These are phyloP conservation scores for Diaphora mendica DNA, from an alignment of 2,888 invertebrate genomes.

Conservation along the genomic window DNA sequence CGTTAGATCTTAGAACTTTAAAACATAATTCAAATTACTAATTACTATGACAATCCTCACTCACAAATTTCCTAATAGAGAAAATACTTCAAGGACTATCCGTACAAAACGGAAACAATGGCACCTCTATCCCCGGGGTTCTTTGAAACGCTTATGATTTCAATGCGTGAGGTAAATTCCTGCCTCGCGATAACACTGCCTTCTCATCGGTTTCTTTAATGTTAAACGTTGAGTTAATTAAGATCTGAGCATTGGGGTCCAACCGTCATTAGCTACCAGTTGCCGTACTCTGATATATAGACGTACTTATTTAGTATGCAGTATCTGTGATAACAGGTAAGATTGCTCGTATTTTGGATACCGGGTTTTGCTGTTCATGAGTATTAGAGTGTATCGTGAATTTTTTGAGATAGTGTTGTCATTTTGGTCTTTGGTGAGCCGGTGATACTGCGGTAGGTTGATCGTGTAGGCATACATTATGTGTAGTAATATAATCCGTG, in stretches of 20 bases:
- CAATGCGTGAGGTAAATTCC: slow-evolving; percentile 81
- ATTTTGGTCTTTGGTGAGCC: neutral
- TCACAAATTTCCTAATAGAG: neutral
- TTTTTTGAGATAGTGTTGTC: slow-evolving; percentile 12
- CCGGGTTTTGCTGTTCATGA: slow-evolving; percentile 11
- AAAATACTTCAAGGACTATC: slow-evolving; percentile 20
- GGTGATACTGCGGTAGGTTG: neutral
- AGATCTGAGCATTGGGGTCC: slow-evolving; percentile 66
- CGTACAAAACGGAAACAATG: slow-evolving; percentile 14
- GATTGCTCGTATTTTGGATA: slow-evolving; percentile 2
- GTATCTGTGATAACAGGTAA: slow-evolving; percentile 18
- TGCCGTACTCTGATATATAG: slow-evolving; percentile 41
- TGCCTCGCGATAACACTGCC: slow-evolving; percentile 56
- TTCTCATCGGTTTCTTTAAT: slow-evolving; percentile 58
- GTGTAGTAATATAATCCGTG: neutral
- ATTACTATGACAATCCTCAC: neutral
- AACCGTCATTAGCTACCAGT: slow-evolving; percentile 54
- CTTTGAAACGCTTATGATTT: slow-evolving; percentile 85
- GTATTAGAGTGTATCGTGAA: slow-evolving; percentile 13
- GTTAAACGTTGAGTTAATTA: slow-evolving; percentile 74
- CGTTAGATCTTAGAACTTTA: too few species aligned
- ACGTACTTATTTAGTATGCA: slow-evolving; percentile 20
- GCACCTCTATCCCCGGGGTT: slow-evolving; percentile 59
- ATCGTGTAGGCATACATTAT: neutral
- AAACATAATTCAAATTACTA: too few species aligned